Evolutionary conservation across 2,113 vertebrate genomes (phyloP), one percentile per base, ranked within the genome.

Genomic region (Dicaeum eximium): DNA sequence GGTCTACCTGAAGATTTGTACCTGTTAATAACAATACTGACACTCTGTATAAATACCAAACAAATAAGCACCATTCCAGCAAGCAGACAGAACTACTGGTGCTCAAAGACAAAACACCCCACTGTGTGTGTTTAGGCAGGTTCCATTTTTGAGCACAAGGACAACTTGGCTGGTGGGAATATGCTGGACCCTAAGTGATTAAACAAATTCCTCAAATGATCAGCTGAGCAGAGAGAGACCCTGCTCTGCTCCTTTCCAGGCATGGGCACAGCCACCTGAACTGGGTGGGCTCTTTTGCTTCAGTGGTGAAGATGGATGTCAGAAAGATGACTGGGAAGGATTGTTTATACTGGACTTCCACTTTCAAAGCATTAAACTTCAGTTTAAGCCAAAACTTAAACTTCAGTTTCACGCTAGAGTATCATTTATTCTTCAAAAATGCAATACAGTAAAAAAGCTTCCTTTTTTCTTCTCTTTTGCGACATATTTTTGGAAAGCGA

Each of bases 201-300:
- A 30, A 58, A 81, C 25, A 81, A 61, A 80, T 30, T 80, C 24
- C 21, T 35, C 38, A 86, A 37, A 82, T 4, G 13, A 54, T 50
- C 28, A 45, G 13, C 44, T 33, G 37, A 93, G 13, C n/a, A n/a
- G n/a, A n/a, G n/a, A n/a, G n/a, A n/a, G n/a, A n/a, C n/a, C n/a
- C 25, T 53, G 21, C 22, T 40, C 40, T 3, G 8, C 25, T 78
- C 50, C 50, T 61, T 77, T 40, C 42, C 51, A 50, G 22, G 50
- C 17, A 45, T 0, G 0, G 89, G 19, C 23, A 42, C 24, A n/a
- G n/a, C 5, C 20, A n/a, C 4, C 51, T 37, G 30, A 81, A 44
- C 23, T 14, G 60, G 30, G 38, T 10, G 15, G 21, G 31, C 40
- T 62, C n/a, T 20, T 78, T 22, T 25, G 27, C 44, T 79, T 72